phyloP scores from a whole-genome alignment of 2,888 invertebrate species.

The Brenthis daphne region DNA sequence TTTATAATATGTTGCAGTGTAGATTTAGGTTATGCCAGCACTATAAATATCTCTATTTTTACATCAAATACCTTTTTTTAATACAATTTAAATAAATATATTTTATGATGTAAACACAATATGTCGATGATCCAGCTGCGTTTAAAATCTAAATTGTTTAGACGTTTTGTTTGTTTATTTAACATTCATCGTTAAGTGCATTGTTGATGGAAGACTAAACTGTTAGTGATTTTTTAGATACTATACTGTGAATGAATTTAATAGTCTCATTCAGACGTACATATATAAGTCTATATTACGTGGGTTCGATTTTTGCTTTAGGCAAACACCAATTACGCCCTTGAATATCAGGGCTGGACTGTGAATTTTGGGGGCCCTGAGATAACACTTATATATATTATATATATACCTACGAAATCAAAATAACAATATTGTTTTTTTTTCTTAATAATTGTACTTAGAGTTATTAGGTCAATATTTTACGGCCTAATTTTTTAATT shows the following conservation, averaged over 20 bases:
- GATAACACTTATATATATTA: too few species aligned
- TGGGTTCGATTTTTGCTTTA: not conserved
- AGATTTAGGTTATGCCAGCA: too few species aligned
- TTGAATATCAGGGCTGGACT: too few species aligned
- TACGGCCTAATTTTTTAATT: too few species aligned
- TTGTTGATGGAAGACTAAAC: slow-evolving; percentile 3
- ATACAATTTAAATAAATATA: not conserved
- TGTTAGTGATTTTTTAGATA: not conserved
- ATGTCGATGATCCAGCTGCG: slow-evolving; percentile 9
- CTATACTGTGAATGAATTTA: not conserved
- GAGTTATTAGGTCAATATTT: too few species aligned
- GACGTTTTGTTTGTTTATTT: slow-evolving; percentile 31
- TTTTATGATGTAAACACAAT: slow-evolving; percentile 12
- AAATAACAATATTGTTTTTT: too few species aligned
- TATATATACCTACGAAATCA: too few species aligned
- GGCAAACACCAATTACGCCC: too few species aligned
- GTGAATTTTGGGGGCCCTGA: too few species aligned
- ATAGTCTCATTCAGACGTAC: not conserved
- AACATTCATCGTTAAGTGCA: slow-evolving; percentile 2
- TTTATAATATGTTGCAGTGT: too few species aligned
- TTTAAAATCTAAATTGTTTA: slow-evolving; percentile 24
- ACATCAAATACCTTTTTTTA: not conserved
- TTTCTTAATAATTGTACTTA: too few species aligned
- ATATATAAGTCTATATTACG: not conserved
- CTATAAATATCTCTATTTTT: not conserved